A percentile compares a stretch with the other conserved stretches of the same genome.
Evolutionary conservation across 2,113 vertebrate genomes (phyloP).

Genomic region (Tenrec ecaudatus): DNA sequence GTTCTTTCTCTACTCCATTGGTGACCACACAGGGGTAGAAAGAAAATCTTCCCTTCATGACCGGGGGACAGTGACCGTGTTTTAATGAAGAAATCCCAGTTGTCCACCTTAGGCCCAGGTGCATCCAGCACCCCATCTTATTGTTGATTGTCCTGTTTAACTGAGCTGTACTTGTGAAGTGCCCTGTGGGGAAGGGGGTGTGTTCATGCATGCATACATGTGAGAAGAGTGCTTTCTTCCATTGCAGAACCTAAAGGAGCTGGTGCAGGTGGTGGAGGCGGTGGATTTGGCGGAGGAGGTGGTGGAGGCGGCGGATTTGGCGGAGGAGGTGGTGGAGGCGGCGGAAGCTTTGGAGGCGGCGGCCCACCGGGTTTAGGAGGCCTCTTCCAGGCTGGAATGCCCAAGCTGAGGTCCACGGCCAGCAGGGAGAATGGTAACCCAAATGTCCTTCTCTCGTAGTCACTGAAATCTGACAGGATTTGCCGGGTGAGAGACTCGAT

Average conservation of each 20-base stretch:
- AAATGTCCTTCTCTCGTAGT: conserved; percentile 13
- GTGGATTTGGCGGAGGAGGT: background rate
- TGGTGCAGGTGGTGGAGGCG: conserved; percentile 81
- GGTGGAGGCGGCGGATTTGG: conserved; percentile 76
- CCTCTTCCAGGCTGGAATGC: conserved; percentile 96
- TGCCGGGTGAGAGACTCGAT: background rate
- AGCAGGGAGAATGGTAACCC: conserved; percentile 89
- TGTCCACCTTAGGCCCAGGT: background rate
- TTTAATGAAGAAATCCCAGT: conserved; percentile 19
- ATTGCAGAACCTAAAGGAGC: conserved; percentile 92
- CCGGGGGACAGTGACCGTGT: background rate
- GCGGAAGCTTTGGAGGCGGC: conserved; percentile 82
- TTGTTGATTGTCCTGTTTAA: background rate
- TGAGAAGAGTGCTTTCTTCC: conserved; percentile 65
- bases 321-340: background rate
- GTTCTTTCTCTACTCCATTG: background rate
- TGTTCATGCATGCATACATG: background rate
- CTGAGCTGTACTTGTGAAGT: background rate
- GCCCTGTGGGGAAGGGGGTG: too few species aligned
- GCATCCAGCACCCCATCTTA: background rate
- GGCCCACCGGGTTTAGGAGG: conserved; percentile 93
- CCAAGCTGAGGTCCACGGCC: conserved; percentile 93
- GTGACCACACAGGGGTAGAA: background rate
- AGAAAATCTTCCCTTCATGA: background rate
- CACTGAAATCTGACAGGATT: background rate